Conservation (phyloP, 2,113 vertebrate genomes). For the Diadophis punctatus region DNA sequence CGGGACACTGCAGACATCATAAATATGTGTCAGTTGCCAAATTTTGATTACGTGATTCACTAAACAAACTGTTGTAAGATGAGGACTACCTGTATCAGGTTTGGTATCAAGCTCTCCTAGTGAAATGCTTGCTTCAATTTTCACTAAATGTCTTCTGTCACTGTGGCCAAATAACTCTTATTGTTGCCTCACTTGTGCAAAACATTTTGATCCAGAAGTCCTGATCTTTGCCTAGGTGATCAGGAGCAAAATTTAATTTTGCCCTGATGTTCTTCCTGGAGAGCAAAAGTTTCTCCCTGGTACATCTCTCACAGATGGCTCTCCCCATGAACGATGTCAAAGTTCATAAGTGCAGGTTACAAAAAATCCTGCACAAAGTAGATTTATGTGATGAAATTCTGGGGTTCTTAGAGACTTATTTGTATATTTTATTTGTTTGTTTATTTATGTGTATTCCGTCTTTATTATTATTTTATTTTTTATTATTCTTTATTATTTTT, state of each 20-base stretch:
- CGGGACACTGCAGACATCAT: no score
- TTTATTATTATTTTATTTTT: no score
- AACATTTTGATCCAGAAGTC: neutral
- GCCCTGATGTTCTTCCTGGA: neutral
- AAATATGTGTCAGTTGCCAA: no score
- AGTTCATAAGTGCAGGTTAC: no score
- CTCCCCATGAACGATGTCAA: no score
- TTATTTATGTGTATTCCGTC: no score
- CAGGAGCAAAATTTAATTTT: neutral
- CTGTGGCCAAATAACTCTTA: neutral
- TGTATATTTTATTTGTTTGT: neutral
- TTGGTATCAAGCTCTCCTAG: neutral
- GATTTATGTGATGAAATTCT: neutral
- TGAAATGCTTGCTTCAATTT: neutral
- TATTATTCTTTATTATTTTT: no score
- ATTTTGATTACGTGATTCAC: no score
- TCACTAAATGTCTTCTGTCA: neutral
- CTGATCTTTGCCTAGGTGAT: neutral
- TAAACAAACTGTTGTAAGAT: no score
- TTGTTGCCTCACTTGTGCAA: neutral
- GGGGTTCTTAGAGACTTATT: neutral
- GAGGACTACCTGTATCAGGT: neutral
- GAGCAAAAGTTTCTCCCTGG: neutral
- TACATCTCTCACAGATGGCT: neutral
- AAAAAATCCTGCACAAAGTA: no score